phyloP scores from a whole-genome alignment of 2,888 invertebrate genomes.

The Eurytoma adleriae region DNA sequence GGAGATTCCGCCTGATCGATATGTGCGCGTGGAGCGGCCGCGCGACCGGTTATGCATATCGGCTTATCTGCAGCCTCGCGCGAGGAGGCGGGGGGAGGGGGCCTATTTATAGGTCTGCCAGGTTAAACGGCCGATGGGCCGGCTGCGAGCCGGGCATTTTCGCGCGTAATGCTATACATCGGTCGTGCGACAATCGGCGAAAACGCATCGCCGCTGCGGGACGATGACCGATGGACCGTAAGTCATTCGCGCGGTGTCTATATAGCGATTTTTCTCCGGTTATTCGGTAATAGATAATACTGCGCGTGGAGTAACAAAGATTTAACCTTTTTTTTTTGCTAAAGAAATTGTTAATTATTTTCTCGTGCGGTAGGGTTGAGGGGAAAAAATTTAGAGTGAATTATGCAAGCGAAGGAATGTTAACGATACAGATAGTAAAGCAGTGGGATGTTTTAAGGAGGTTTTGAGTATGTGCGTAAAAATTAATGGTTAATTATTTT shows the following conservation, averaged over 20 bases:
- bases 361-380: too few relatives aligned
- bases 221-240: neutral
- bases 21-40: neutral
- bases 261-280: too few relatives aligned
- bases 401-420: too few relatives aligned
- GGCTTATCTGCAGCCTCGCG: constrained; percentile 7
- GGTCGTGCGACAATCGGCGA: constrained; percentile 23
- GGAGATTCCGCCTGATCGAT: constrained; percentile 19
- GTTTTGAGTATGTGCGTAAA: neutral
- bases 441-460: neutral
- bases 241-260: too few relatives aligned
- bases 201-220: neutral
- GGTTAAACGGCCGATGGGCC: neutral
- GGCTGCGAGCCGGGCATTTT: neutral
- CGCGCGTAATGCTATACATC: constrained; percentile 27
- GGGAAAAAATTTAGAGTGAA: too few relatives aligned
- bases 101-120: constrained; percentile 37
- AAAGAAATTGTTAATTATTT: too few relatives aligned
- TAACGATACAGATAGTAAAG: too few relatives aligned
- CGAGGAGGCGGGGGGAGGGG: neutral
- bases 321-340: neutral
- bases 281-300: neutral
- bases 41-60: constrained; percentile 44
- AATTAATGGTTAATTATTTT: constrained; percentile 1
- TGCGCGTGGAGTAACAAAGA: neutral